Conservation (phyloP, 2,797 vertebrate genomes). For the Spinus pinus region DNA sequence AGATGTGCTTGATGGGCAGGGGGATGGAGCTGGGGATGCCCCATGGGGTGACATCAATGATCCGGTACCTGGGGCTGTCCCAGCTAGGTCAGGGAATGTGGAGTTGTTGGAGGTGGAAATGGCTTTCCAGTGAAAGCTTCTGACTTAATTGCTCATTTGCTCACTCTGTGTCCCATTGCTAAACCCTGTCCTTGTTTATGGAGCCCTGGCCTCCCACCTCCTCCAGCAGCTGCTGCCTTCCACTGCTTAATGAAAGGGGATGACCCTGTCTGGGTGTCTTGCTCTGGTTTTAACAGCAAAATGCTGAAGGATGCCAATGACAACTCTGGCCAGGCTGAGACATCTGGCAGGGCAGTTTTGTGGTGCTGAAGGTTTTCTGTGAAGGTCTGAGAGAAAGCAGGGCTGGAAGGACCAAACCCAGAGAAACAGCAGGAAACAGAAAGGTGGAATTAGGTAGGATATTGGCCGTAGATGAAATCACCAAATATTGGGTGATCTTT, state of each 20-base stretch:
- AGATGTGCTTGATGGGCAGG: rapidly evolving
- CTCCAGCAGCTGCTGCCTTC: not conserved
- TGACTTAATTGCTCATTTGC: not conserved
- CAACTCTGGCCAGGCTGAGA: not conserved
- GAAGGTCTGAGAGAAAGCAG: not conserved
- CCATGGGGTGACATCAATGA: rapidly evolving
- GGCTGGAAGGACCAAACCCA: not conserved
- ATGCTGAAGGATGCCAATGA: not conserved
- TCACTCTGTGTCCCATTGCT: not conserved
- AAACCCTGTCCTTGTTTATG: not conserved
- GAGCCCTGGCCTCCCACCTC: not conserved
- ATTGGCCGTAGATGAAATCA: not conserved
- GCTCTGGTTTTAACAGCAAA: not conserved
- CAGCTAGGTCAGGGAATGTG: not conserved
- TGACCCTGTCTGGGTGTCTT: rapidly evolving
- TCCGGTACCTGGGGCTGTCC: rapidly evolving
- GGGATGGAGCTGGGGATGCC: not conserved
- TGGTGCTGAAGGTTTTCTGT: not conserved
- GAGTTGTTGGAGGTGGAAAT: not conserved
- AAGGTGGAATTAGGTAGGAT: rapidly evolving
- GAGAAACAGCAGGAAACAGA: not conserved
- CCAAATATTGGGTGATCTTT: not conserved
- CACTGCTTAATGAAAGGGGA: not conserved
- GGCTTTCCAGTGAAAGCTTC: not conserved
- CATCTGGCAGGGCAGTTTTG: rapidly evolving